phyloP scores from a whole-genome alignment of 2,113 vertebrate species.

The Antidorcas marsupialis region DNA sequence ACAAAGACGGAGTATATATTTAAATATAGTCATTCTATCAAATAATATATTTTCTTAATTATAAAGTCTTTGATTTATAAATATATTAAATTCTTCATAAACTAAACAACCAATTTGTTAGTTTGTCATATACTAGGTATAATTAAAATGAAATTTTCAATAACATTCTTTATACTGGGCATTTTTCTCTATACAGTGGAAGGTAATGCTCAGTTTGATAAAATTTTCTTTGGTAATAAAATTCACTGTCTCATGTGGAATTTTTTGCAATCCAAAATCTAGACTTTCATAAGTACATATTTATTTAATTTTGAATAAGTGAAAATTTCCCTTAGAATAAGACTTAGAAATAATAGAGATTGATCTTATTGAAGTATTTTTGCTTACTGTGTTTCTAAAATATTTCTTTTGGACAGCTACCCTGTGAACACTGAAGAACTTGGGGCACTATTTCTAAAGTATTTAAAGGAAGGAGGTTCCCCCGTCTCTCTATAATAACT shows the following conservation, averaged over 20 bases:
- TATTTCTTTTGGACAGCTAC: not conserved
- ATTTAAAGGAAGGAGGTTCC: not conserved
- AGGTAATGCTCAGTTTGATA: not conserved
- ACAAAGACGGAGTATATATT: not conserved
- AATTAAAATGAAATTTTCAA: not conserved
- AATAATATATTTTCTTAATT: not conserved
- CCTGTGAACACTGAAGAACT: not conserved
- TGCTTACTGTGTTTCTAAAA: not conserved
- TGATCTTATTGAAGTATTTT: not conserved
- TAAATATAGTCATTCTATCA: not conserved
- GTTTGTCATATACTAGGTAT: not conserved
- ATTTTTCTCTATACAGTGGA: not conserved
- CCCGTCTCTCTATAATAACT: not conserved
- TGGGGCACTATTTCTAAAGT: fast-evolving
- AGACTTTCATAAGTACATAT: not conserved
- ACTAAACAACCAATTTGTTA: not conserved
- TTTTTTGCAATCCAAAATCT: not conserved
- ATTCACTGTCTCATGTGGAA: not conserved
- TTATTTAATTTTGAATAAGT: not conserved
- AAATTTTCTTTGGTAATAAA: not conserved
- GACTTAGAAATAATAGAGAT: not conserved
- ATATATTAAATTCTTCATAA: not conserved
- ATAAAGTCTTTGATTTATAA: not conserved
- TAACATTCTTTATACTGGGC: not conserved
- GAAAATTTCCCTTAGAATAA: not conserved